Evolutionary conservation across 2,888 invertebrate species (phyloP), one percentile per base, ranked within the genome.

Genomic region (Herminia tarsipennalis): DNA sequence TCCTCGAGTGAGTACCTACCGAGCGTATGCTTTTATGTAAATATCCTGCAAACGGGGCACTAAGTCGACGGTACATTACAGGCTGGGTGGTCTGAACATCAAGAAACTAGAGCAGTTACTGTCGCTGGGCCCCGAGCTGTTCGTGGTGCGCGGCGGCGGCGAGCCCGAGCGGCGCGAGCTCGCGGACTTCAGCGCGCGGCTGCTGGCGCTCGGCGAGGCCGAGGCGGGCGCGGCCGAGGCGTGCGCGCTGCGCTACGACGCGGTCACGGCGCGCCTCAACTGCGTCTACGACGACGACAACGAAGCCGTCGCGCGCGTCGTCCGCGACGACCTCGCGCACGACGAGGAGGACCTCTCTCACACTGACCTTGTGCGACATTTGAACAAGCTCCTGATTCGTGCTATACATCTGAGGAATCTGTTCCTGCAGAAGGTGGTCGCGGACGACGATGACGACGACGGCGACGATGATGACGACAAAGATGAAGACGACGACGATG

Each of bases 231-330:
- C 25, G 0, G 33, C 71, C 1, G 66, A 67, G 17, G 25, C 55
- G 3, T 64, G 28, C 53, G 85, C 81, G 1, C 30, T 80, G 4
- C 61, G 78, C 0, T 59, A 70, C 51, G 75, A 75, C 40, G 71
- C 74, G 32, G 69, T 83, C 2, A 56, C 53, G 25, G 63, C 67
- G 0, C 58, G 62, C 9, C 64, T 88, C 2, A 76, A 65, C 66
- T 83, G 86, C 17, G 76, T 80, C 0, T 65, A 78, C 45, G 75
- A 64, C 4, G 76, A 76, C 34, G 72, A 73, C 47, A 63, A 71
- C 32, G 66, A 70, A 0, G 28, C 55, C 17, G 62, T 73, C 0
- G n/a, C n/a, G n/a, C n/a, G n/a, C n/a, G n/a, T n/a, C n/a, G n/a
- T 82, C 1, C 51, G 69, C 0, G 30, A 44, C 0, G 62, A 73